Base-by-base conservation (phyloP, 2,797 vertebrate genomes). In the Sorex maritimensis region DNA sequence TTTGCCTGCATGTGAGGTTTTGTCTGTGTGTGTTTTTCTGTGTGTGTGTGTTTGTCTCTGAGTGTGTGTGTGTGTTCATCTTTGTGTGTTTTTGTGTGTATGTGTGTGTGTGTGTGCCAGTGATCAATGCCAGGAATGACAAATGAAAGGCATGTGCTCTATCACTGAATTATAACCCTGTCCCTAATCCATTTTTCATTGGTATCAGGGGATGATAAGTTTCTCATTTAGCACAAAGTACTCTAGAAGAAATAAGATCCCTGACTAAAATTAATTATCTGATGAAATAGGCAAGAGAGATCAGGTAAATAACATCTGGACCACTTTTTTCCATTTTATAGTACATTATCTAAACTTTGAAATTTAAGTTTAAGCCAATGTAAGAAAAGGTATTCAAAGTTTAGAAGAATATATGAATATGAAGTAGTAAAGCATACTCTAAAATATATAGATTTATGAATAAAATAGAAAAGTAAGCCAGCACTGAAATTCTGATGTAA, bases 401-500 rank as follows among this genome's bases (percentile, higher is more conserved):
- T 86, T 88, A 93, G 17, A 17, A 88, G 49, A 2, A 24, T 15
- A 71, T 2, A 72, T 67, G 41, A 67, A 30, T 81, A 41, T n/a
- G 71, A 81, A 34, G 11, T 19, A 81, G 65, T 86, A 88, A 82
- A 41, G 52, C 12, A 34, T 2, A 17, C 5, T 46, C 5, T 88
- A 77, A 77, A 49, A 68, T 65, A 7, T 80, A 88, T 72, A 68
- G 63, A 86, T 80, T 82, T 88, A 72, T 77, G 5, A 28, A 71
- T 82, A 34, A 86, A 92, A 88, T 79, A 72, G 10, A 1, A 52
- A 89, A 83, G 63, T 21, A 92, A 79, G 15, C 4, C 71, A 83
- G 3, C 61, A 88, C 61, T 88, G 83, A 79, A 79, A 55, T 34
- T 21, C 23, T 49, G 44, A n/a, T 38, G 82, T 46, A 72, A 86